Percentiles rank a stretch among this genome's conserved stretches.
Evolutionary conservation across 2,797 vertebrate species (phyloP).

Genomic region (Echiichthys vipera): DNA sequence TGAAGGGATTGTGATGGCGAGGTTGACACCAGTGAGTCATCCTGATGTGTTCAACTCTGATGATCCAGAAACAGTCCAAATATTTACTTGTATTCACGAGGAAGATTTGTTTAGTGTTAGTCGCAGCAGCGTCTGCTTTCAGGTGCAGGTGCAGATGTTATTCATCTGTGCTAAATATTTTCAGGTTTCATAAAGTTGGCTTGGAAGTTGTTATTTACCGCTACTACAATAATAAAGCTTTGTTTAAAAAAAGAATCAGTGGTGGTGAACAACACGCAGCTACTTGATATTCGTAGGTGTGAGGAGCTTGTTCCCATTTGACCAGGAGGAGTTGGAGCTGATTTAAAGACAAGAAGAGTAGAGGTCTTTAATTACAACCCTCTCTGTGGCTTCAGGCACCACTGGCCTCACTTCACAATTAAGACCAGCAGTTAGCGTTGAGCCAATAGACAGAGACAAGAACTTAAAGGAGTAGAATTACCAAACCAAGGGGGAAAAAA

Average conservation of each 20-base stretch:
- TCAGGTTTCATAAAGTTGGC: conserved; percentile 24
- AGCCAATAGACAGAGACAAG: conserved; percentile 51
- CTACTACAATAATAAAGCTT: conserved; percentile 40
- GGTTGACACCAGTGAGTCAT: conserved; percentile 65
- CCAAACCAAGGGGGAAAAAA: not conserved
- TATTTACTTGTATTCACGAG: conserved; percentile 75
- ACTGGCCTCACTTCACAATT: conserved; percentile 77
- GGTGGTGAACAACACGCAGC: conserved; percentile 47
- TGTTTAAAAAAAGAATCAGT: conserved; percentile 10
- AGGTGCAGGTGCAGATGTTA: conserved; percentile 67
- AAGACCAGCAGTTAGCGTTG: conserved; percentile 71
- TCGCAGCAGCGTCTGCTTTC: conserved; percentile 52
- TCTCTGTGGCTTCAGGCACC: conserved; percentile 70
- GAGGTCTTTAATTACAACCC: conserved; percentile 83
- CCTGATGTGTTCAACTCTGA: conserved; percentile 68
- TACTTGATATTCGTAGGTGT: conserved; percentile 80
- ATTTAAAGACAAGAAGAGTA: conserved; percentile 80
- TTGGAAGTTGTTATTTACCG: conserved; percentile 37
- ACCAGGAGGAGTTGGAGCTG: conserved; percentile 76
- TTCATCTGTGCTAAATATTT: conserved; percentile 54
- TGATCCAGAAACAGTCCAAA: conserved; percentile 73
- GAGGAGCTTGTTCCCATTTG: conserved; percentile 69
- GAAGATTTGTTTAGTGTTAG: conserved; percentile 65
- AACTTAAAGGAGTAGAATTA: conserved; percentile 42
- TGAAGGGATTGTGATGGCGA: conserved; percentile 45